Evolutionary conservation across 2,113 vertebrate species (phyloP).

Genomic region (Tiliqua scincoides): DNA sequence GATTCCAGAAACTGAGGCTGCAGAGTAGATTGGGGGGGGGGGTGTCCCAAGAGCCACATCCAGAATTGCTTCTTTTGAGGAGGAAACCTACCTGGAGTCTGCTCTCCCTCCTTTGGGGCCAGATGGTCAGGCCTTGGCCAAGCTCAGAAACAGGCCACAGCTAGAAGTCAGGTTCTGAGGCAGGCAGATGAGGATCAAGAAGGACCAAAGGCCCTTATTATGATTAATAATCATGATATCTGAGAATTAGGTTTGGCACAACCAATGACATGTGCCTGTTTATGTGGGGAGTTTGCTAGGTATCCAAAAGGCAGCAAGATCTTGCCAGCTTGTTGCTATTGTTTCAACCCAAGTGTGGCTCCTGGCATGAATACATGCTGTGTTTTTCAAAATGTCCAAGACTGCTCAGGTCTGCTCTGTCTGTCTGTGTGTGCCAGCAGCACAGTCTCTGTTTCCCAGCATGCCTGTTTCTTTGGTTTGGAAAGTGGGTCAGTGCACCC

Average conservation of each 20-base stretch:
- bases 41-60: too few species aligned
- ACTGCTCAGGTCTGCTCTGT: too few species aligned
- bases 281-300: constrained; percentile 20
- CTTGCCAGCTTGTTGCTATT: constrained; percentile 38
- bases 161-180: too few species aligned
- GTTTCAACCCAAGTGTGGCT: not conserved
- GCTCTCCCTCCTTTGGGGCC: too few species aligned
- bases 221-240: constrained; percentile 30
- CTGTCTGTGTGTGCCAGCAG: not conserved
- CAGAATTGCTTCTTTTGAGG: too few species aligned
- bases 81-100: too few species aligned
- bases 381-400: not conserved
- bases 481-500: constrained; percentile 71
- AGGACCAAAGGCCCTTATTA: constrained; percentile 2
- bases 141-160: too few species aligned
- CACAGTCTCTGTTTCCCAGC: constrained; percentile 7
- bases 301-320: not conserved
- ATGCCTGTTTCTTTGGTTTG: not conserved
- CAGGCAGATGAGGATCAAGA: too few species aligned
- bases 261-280: constrained; percentile 28
- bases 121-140: too few species aligned
- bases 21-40: too few species aligned
- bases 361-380: not conserved
- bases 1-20: too few species aligned
- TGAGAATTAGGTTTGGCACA: constrained; percentile 18